Evolutionary conservation across 2,113 vertebrate species (phyloP), one percentile per base, ranked within the genome.

Genomic region (Microcebus jonahi): DNA sequence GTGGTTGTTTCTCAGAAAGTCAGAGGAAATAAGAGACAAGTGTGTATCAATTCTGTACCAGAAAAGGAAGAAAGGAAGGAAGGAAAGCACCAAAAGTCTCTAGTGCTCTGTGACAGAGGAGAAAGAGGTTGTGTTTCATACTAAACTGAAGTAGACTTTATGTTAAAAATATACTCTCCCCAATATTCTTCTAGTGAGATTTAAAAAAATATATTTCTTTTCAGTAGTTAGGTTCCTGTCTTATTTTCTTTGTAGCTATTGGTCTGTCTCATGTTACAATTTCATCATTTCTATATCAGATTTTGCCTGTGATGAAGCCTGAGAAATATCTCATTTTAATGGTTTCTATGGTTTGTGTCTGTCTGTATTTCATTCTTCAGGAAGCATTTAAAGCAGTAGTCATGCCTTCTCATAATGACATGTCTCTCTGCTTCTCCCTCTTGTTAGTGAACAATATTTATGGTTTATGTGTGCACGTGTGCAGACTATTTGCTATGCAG

Each of bases 221-320:
- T 80, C 18, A 70, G 17, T 61, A 82, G 13, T 34, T 92, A 70
- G 21, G 31, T 70, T 89, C 65, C 55, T 76, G 12, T 55, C 96
- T 94, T 13, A 31, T 94, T 88, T 92, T 81, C 48, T 84, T 39
- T 93, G 42, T 76, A 94, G 65, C 81, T 94, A 23, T 88, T 70
- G 48, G 50, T 88, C 45, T 94, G 71, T 82, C 48, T 96, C 36
- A 70, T 93, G 36, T 94, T 91, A 67, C 39, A 83, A 18, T 76
- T 25, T 39, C 65, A 70, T 68, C 34, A 80, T 84, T 94, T 76
- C 36, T 80, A 55, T 59, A 79, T 94, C 59, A 92, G 65, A 25
- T 94, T 87, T 95, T 71, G 71, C 83, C 77, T 77, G 15, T 84
- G 25, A 59, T 12, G 65, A 90, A 71, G 82, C 14, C 89, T 88